phyloP scores from a whole-genome alignment of 2,113 vertebrate genomes.

The Donacobius atricapilla region DNA sequence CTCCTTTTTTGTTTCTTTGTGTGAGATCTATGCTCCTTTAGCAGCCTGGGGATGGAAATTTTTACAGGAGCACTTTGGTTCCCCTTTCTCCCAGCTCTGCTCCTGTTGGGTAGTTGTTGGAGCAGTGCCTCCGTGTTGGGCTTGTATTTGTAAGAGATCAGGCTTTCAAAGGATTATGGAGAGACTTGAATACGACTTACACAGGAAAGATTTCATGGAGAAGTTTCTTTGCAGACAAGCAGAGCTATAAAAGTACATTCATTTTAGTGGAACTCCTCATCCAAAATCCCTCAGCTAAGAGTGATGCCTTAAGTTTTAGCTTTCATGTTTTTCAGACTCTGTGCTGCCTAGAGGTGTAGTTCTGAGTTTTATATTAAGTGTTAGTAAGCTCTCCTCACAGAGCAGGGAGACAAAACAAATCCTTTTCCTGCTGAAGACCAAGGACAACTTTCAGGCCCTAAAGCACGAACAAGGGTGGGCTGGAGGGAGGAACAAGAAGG shows the following conservation, averaged over 20 bases:
- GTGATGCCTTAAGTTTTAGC: no score
- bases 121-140: rapidly evolving
- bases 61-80: neutral
- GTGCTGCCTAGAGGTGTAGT: no score
- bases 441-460: no score
- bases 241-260: neutral
- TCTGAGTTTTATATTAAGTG: no score
- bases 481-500: no score
- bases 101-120: rapidly evolving
- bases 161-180: neutral
- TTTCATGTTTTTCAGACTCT: no score
- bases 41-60: neutral
- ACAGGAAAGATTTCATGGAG: neutral
- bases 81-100: neutral
- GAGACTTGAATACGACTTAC: neutral
- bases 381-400: no score
- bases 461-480: no score
- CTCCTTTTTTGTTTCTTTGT: neutral
- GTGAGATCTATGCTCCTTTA: neutral
- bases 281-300: neutral
- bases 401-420: no score
- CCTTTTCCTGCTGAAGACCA: no score
- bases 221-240: neutral
- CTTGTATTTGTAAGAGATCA: neutral
- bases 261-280: neutral